phyloP scores from a whole-genome alignment of 2,113 vertebrate genomes.

The Oryzias celebensis region DNA sequence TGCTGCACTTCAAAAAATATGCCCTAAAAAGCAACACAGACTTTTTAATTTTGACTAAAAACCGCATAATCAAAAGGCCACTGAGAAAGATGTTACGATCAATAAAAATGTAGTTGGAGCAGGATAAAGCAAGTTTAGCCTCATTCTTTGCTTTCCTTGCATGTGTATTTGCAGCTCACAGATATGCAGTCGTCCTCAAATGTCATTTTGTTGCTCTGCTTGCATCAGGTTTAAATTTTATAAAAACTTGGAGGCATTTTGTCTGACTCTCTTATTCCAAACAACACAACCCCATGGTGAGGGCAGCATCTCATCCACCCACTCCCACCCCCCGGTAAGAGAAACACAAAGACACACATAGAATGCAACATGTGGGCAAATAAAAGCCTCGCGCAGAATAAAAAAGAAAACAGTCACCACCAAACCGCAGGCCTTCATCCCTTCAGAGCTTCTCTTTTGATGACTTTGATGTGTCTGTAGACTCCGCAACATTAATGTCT shows the following conservation, averaged over 20 bases:
- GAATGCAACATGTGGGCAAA: slow-evolving; percentile 51
- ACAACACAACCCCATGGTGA: slow-evolving; percentile 33
- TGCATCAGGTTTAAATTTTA: slow-evolving; percentile 11
- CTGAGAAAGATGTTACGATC: too few relatives aligned
- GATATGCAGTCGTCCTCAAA: not conserved
- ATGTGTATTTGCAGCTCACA: not conserved
- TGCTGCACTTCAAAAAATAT: too few relatives aligned
- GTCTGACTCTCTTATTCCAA: slow-evolving; percentile 1
- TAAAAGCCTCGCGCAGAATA: slow-evolving; percentile 46
- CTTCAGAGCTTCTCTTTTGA: slow-evolving; percentile 57
- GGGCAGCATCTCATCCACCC: slow-evolving; percentile 32
- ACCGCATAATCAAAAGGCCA: too few relatives aligned
- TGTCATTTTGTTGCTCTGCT: not conserved
- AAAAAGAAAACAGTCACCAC: slow-evolving; percentile 19
- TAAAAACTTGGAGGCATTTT: slow-evolving; percentile 18
- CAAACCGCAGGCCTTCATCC: slow-evolving; percentile 31
- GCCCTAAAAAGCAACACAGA: too few relatives aligned
- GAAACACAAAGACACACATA: slow-evolving; percentile 48
- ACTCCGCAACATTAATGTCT: slow-evolving; percentile 39
- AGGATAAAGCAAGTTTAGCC: too few relatives aligned
- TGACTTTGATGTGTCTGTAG: slow-evolving; percentile 60
- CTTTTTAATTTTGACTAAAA: too few relatives aligned
- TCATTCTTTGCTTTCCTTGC: too few relatives aligned
- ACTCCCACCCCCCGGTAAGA: slow-evolving; percentile 23
- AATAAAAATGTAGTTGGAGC: too few relatives aligned